A percentile compares a stretch with the other conserved stretches of the same genome.
phyloP scores from a whole-genome alignment of 2,888 invertebrate species.

The Melanophora roralis region DNA sequence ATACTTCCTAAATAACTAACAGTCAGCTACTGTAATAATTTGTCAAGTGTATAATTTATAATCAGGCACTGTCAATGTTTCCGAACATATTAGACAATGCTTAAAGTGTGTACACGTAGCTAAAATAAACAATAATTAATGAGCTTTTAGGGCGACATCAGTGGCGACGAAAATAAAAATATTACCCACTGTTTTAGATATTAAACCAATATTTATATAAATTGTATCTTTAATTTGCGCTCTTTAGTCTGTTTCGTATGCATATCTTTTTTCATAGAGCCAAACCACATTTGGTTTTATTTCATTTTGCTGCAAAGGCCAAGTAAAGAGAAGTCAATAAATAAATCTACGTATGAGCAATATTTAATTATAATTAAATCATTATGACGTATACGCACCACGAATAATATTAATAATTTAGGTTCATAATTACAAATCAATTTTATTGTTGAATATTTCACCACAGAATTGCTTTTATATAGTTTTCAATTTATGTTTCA shows the following conservation, averaged over 20 bases:
- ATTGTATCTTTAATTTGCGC: no score
- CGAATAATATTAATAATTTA: no score
- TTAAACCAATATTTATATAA: no score
- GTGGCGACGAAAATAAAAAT: background rate
- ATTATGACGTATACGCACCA: constrained; percentile 7
- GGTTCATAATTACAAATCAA: background rate
- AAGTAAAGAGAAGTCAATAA: constrained; percentile 24
- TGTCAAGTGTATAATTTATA: no score
- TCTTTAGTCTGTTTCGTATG: no score
- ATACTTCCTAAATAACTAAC: no score
- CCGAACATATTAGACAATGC: no score
- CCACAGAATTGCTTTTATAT: constrained; percentile 6
- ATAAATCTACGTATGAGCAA: constrained; percentile 20
- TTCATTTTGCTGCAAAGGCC: background rate
- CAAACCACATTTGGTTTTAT: background rate
- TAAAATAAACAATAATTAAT: background rate
- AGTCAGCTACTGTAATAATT: no score
- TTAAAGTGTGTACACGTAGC: no score
- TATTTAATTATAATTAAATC: constrained; percentile 33
- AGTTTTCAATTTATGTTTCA: background rate
- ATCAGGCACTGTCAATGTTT: no score
- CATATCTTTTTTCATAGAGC: no score
- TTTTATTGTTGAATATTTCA: background rate
- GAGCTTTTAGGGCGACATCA: background rate
- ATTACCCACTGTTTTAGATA: constrained; percentile 2